These are phyloP conservation scores for Lochmaea crataegi DNA, from an alignment of 2,888 invertebrate genomes.

Conservation along the genomic window DNA sequence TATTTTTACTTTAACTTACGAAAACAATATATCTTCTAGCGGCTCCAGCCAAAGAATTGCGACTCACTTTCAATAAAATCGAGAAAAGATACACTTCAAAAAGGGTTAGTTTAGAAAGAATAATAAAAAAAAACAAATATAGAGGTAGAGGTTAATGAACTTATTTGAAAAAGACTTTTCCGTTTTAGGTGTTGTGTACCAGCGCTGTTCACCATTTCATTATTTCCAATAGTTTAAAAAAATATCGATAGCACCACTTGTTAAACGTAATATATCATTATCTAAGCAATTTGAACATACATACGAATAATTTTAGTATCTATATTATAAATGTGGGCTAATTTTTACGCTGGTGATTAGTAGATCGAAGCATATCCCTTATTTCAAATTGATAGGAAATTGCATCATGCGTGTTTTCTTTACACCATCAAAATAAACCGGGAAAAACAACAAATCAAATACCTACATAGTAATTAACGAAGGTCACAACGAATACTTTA, in stretches of 20 bases:
- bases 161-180: too few species aligned
- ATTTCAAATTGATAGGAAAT: slow-evolving; percentile 2
- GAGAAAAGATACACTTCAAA: slow-evolving; percentile 40
- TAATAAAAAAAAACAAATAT: not conserved
- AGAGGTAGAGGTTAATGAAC: not conserved
- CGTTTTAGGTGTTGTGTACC: slow-evolving; percentile 48
- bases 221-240: slow-evolving; percentile 27
- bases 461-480: too few species aligned
- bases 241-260: slow-evolving; percentile 20
- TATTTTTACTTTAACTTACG: slow-evolving; percentile 29
- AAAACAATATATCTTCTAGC: slow-evolving; percentile 35
- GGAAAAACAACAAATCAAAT: too few species aligned
- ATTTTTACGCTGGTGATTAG: slow-evolving; percentile 54
- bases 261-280: slow-evolving; percentile 12
- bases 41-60: slow-evolving; percentile 22
- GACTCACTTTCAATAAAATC: slow-evolving; percentile 33
- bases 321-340: slow-evolving; percentile 48
- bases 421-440: too few species aligned
- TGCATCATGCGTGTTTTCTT: not conserved
- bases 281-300: slow-evolving; percentile 32
- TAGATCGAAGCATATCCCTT: slow-evolving; percentile 19
- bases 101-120: slow-evolving; percentile 34
- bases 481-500: too few species aligned
- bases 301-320: slow-evolving; percentile 22
- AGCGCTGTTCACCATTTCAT: slow-evolving; percentile 47